phyloP scores from a whole-genome alignment of 2,113 vertebrate genomes.

The Scalopus aquaticus region DNA sequence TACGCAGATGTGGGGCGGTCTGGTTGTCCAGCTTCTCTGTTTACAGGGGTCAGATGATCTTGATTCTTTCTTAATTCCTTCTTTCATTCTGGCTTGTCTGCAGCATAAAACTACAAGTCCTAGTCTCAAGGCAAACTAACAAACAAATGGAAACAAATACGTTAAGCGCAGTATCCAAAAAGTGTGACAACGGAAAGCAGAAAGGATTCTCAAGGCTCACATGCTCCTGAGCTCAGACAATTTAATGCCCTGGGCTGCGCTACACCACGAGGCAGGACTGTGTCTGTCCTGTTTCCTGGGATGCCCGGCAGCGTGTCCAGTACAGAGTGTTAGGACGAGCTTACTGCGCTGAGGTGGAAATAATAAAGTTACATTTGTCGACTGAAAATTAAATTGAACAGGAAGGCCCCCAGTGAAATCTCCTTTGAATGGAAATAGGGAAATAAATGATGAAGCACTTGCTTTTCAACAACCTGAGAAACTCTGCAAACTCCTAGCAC shows the following conservation, averaged over 20 bases:
- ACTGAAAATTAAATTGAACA: conserved; percentile 20
- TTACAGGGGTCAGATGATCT: background rate
- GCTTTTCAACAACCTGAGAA: background rate
- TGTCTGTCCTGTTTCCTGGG: background rate
- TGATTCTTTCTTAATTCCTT: conserved; percentile 35
- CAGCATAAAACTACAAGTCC: background rate
- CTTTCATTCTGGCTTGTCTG: conserved; percentile 17
- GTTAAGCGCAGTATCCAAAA: background rate
- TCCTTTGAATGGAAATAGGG: background rate
- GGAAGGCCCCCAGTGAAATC: background rate
- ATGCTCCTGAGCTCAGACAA: background rate
- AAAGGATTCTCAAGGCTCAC: background rate
- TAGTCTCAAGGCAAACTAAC: conserved; percentile 9
- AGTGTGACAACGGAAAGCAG: background rate
- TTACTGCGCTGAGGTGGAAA: background rate
- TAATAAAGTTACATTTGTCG: background rate
- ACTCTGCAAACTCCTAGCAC: background rate
- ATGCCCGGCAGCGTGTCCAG: background rate
- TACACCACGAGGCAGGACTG: background rate
- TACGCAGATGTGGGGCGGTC: background rate
- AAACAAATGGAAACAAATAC: background rate
- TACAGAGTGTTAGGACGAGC: background rate
- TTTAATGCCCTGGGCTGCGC: background rate
- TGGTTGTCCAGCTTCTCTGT: background rate
- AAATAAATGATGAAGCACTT: background rate